phyloP scores from a whole-genome alignment of 2,797 vertebrate genomes.

The Phylloscopus collybita region DNA sequence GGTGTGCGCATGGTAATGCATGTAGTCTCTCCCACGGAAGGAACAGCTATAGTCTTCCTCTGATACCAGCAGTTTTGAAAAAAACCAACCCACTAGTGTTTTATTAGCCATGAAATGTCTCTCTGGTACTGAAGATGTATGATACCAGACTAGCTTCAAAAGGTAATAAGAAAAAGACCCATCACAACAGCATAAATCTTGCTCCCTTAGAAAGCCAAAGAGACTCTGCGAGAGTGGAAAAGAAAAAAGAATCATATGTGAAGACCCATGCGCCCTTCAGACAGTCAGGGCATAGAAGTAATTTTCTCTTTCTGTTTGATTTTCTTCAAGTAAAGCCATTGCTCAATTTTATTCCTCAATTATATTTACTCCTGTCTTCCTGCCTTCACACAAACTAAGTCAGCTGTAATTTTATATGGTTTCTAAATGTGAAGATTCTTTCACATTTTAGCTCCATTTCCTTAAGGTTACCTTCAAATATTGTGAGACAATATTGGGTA shows the following conservation, averaged over 20 bases:
- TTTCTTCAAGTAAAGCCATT: not conserved
- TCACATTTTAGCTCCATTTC: not conserved
- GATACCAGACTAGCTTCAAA: not conserved
- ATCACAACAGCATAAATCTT: not conserved
- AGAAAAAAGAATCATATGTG: not conserved
- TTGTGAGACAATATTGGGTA: not conserved
- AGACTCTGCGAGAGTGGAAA: not conserved
- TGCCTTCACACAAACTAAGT: not conserved
- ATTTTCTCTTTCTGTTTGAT: not conserved
- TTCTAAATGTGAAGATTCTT: not conserved
- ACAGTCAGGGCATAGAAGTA: rapidly evolving
- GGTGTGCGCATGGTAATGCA: rapidly evolving
- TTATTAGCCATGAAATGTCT: not conserved
- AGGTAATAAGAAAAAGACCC: not conserved
- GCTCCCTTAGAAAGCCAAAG: not conserved
- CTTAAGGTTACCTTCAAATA: not conserved
- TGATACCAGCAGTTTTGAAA: not conserved
- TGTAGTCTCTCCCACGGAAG: rapidly evolving
- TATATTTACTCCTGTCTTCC: not conserved
- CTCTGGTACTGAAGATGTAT: not conserved
- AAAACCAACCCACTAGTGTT: not conserved
- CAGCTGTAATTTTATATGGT: not conserved
- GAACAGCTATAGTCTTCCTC: not conserved
- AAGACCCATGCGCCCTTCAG: not conserved
- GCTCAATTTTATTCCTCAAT: not conserved